phyloP scores from a whole-genome alignment of 2,113 vertebrate species.

The Phalacrocorax brasilianus region DNA sequence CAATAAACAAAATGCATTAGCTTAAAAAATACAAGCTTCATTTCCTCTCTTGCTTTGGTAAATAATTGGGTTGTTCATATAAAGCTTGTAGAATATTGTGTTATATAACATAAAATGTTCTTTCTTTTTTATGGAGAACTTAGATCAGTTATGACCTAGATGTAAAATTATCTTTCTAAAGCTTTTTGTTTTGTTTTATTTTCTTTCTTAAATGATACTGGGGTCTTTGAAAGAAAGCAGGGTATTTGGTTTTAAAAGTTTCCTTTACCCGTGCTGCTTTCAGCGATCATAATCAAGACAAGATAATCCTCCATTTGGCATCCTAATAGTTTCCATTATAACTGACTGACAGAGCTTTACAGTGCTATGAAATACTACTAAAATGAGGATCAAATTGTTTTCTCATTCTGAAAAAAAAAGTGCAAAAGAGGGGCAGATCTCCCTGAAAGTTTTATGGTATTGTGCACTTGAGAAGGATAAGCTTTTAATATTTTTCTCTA shows the following conservation, averaged over 20 bases:
- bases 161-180: not conserved
- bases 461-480: not conserved
- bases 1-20: slow-evolving; percentile 57
- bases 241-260: not conserved
- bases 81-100: not conserved
- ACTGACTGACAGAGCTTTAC: not conserved
- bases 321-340: slow-evolving; percentile 15
- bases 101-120: not conserved
- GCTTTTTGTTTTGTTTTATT: not conserved
- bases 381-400: not conserved
- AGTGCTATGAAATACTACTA: not conserved
- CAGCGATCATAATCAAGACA: not conserved
- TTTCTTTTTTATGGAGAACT: not conserved
- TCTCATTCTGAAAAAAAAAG: not conserved
- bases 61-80: slow-evolving; percentile 21
- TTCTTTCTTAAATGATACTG: not conserved
- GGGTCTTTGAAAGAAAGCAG: not conserved
- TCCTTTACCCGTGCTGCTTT: not conserved
- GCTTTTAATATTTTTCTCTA: not conserved
- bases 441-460: not conserved
- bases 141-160: not conserved
- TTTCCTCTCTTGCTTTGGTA: not conserved
- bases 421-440: not conserved
- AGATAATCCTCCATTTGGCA: slow-evolving; percentile 36
- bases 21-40: not conserved